Conservation (phyloP, 2,888 invertebrate genomes). For the Crepidodera aurea region DNA sequence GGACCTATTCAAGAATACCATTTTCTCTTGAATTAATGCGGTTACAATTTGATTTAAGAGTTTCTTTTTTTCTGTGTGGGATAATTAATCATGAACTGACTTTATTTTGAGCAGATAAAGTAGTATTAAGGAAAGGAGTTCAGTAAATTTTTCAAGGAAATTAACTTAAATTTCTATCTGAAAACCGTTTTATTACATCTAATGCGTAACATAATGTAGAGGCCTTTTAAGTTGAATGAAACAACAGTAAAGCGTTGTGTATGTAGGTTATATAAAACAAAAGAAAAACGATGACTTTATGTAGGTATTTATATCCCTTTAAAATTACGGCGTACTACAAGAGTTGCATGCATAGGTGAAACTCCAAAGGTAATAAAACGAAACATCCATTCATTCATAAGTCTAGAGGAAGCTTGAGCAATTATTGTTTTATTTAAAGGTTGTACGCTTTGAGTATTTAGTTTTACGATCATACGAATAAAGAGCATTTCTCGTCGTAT, state of each 20-base stretch:
- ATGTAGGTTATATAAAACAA: conserved; percentile 15
- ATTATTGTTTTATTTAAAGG: conserved; percentile 38
- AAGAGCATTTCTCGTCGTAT: not conserved
- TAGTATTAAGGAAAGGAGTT: too few species aligned
- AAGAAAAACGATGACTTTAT: conserved; percentile 26
- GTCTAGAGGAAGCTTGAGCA: conserved; percentile 27
- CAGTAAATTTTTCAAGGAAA: too few species aligned
- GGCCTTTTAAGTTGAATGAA: not conserved
- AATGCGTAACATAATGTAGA: too few species aligned
- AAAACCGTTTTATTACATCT: too few species aligned
- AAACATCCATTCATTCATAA: conserved; percentile 36
- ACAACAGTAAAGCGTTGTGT: conserved; percentile 1
- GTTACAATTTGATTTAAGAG: too few species aligned
- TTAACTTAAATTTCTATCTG: too few species aligned
- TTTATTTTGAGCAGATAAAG: too few species aligned
- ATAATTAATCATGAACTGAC: too few species aligned
- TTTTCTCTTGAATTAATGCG: too few species aligned
- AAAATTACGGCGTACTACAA: conserved; percentile 25
- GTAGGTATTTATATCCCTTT: conserved; percentile 31
- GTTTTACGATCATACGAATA: conserved; percentile 33
- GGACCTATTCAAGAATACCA: too few species aligned
- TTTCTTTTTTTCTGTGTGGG: too few species aligned
- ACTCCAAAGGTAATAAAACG: conserved; percentile 36
- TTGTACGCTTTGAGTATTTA: conserved; percentile 23
- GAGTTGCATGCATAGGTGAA: conserved; percentile 36